Percentiles rank a stretch among this genome's conserved stretches.
Conservation (phyloP, 2,888 invertebrate genomes). For the Eledona agricola region DNA sequence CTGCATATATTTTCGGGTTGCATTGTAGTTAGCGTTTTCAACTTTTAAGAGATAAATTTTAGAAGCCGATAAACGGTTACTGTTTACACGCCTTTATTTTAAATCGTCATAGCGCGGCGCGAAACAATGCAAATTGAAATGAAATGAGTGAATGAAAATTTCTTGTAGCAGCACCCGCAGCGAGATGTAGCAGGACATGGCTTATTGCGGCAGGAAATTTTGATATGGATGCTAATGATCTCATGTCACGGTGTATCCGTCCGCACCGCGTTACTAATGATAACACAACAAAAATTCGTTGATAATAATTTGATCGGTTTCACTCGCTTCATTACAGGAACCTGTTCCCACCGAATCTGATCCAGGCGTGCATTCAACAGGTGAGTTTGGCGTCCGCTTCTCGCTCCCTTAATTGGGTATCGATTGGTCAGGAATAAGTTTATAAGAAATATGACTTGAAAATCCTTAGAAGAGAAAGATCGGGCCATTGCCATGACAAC, state of each 20-base stretch:
- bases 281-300: slow-evolving; percentile 11
- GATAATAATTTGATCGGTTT: slow-evolving; percentile 28
- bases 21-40: too few species aligned
- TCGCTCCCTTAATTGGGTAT: slow-evolving; percentile 23
- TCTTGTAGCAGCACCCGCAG: slow-evolving; percentile 6
- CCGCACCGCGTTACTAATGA: slow-evolving; percentile 24
- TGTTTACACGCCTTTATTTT: too few species aligned
- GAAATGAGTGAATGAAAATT: too few species aligned
- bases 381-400: slow-evolving; percentile 60
- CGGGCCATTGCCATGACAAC: slow-evolving; percentile 32
- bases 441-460: slow-evolving; percentile 16
- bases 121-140: too few species aligned
- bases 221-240: slow-evolving; percentile 59
- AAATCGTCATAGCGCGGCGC: too few species aligned
- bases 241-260: slow-evolving; percentile 59
- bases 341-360: slow-evolving; percentile 91
- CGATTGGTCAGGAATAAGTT: slow-evolving; percentile 28
- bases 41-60: too few species aligned
- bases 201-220: slow-evolving; percentile 61
- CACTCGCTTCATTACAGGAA: slow-evolving; percentile 79
- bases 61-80: too few species aligned
- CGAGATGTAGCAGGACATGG: slow-evolving; percentile 57
- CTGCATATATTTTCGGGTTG: too few species aligned
- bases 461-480: slow-evolving; percentile 15
- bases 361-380: slow-evolving; percentile 84